phyloP scores from a whole-genome alignment of 37 sponge, comb jelly and placozoan species.

The Ianthella basta region DNA sequence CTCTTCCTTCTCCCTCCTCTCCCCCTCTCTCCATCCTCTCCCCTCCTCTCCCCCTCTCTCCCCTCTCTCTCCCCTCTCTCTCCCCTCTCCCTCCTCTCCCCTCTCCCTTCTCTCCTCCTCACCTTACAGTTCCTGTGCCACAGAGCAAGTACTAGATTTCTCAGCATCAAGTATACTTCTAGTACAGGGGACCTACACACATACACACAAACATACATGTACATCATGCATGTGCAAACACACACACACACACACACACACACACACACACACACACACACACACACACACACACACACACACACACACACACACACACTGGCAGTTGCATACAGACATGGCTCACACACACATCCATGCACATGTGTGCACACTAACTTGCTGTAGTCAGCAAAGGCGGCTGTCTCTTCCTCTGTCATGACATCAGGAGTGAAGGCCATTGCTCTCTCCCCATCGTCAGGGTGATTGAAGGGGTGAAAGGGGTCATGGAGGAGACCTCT shows the following conservation, averaged over 20 bases:
- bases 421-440: slow-evolving; percentile 88
- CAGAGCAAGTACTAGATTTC: slow-evolving; percentile 83
- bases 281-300: slow-evolving; percentile 22
- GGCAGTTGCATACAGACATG: background rate
- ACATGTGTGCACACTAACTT: slow-evolving; percentile 24
- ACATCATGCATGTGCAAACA: background rate
- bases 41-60: background rate
- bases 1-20: background rate
- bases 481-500: slow-evolving; percentile 42
- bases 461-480: slow-evolving; percentile 88
- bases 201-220: slow-evolving; percentile 1
- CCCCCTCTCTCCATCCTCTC: background rate
- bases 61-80: background rate
- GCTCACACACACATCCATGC: background rate
- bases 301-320: slow-evolving; percentile 25
- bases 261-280: slow-evolving; percentile 21
- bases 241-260: slow-evolving; percentile 2
- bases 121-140: slow-evolving; percentile 84
- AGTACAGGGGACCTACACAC: slow-evolving; percentile 32
- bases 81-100: background rate
- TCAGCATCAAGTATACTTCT: slow-evolving; percentile 76
- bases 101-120: slow-evolving; percentile 26
- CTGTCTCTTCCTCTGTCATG: slow-evolving; percentile 76
- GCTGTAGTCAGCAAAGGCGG: slow-evolving; percentile 76
- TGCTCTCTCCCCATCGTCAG: slow-evolving; percentile 82